These are phyloP conservation scores for Xylota sylvarum DNA, from an alignment of 2,888 invertebrate genomes.

Conservation along the genomic window DNA sequence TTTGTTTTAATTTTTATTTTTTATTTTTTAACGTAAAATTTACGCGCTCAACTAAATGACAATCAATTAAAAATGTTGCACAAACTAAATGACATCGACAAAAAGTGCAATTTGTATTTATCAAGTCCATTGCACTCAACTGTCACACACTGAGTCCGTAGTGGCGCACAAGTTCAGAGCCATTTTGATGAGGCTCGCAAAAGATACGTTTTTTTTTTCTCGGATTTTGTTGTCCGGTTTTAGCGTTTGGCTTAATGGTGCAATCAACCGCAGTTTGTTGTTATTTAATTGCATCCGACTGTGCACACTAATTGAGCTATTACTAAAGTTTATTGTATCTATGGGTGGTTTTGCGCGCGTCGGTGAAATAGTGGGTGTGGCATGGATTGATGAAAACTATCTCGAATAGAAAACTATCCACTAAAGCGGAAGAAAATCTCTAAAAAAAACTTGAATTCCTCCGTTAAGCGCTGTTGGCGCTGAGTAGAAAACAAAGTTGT, in stretches of 20 bases:
- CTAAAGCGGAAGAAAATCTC: slow-evolving; percentile 48
- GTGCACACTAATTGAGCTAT: slow-evolving; percentile 67
- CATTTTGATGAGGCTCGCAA: slow-evolving; percentile 54
- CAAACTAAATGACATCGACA: slow-evolving; percentile 39
- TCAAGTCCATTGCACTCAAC: slow-evolving; percentile 54
- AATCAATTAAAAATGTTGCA: slow-evolving; percentile 52
- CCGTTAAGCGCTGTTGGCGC: slow-evolving; percentile 64
- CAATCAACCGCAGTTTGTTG: slow-evolving; percentile 71
- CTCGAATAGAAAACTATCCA: slow-evolving; percentile 3
- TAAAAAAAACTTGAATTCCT: slow-evolving; percentile 40
- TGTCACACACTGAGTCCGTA: slow-evolving; percentile 16
- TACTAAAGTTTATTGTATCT: slow-evolving; percentile 41
- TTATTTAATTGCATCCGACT: slow-evolving; percentile 67
- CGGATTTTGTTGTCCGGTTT: slow-evolving; percentile 21
- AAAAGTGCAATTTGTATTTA: slow-evolving; percentile 51
- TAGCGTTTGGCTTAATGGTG: slow-evolving; percentile 46
- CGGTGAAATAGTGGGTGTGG: slow-evolving; percentile 7
- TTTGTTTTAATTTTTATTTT: background rate
- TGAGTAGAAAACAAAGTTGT: slow-evolving; percentile 11
- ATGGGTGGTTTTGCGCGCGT: background rate
- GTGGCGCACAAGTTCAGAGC: slow-evolving; percentile 64
- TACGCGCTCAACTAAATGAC: slow-evolving; percentile 44
- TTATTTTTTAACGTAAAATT: slow-evolving; percentile 21
- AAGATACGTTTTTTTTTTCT: slow-evolving; percentile 25
- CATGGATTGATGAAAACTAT: background rate